Evolutionary conservation across 2,888 invertebrate species (phyloP).

Genomic region (Cephus nigrinus): DNA sequence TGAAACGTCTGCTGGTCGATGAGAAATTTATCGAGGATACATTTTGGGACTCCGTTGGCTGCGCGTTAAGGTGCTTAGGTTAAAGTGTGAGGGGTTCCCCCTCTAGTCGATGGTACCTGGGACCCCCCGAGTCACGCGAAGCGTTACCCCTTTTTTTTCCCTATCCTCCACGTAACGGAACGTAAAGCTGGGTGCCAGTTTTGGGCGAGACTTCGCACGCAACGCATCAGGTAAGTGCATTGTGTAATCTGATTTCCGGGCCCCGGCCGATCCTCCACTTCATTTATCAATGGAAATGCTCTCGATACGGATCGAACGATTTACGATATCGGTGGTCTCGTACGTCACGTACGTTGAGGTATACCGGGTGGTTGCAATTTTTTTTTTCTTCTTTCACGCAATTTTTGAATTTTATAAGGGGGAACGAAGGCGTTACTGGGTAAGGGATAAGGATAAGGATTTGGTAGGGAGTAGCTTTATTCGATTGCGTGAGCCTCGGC

Average conservation of each 20-base stretch:
- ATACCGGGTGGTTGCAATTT: not conserved
- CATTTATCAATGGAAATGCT: not conserved
- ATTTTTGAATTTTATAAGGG: not conserved
- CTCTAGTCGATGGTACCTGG: not conserved
- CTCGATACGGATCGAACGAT: not conserved
- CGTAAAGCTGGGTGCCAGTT: conserved; percentile 53
- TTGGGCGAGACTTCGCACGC: conserved; percentile 59
- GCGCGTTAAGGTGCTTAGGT: conserved; percentile 33
- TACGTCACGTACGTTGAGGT: not conserved
- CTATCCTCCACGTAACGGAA: conserved; percentile 24
- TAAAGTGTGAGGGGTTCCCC: not conserved
- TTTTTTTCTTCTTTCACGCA: not conserved
- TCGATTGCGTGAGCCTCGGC: no score
- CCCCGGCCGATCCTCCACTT: not conserved
- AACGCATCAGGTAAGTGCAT: conserved; percentile 45
- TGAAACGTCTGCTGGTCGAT: not conserved
- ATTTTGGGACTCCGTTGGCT: not conserved
- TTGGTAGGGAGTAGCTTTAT: no score
- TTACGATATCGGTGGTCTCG: not conserved
- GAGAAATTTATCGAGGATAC: conserved; percentile 10
- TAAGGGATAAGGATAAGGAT: not conserved
- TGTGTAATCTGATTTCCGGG: conserved; percentile 49
- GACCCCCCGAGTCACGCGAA: conserved; percentile 14
- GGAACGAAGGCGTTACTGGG: conserved; percentile 21
- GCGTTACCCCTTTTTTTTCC: conserved; percentile 36